These are phyloP conservation scores for Euwallacea similis DNA, from an alignment of 1,140 invertebrate species.

Conservation along the genomic window DNA sequence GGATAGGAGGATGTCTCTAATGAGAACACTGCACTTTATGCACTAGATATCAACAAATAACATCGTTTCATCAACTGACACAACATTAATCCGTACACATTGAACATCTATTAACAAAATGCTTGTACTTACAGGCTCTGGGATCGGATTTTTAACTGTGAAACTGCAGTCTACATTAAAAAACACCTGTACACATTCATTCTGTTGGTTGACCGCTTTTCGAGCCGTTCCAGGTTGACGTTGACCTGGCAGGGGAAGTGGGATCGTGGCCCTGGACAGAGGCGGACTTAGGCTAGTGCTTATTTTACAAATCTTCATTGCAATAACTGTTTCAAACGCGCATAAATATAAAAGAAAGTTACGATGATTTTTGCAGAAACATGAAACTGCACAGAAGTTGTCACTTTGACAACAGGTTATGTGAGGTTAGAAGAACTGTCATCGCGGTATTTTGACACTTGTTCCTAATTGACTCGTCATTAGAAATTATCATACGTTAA, in stretches of 20 bases:
- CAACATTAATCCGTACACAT: conserved; percentile 43
- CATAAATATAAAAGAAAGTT: not conserved
- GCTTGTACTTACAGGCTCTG: conserved; percentile 22
- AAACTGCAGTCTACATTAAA: conserved; percentile 51
- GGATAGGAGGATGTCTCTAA: conserved; percentile 47
- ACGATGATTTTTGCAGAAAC: not conserved
- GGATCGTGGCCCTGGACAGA: conserved; percentile 48
- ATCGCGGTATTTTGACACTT: no score
- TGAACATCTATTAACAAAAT: conserved; percentile 8
- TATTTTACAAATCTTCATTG: not conserved
- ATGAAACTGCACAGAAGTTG: not conserved
- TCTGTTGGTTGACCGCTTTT: conserved; percentile 53
- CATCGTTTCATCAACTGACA: conserved; percentile 36
- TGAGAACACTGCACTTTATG: conserved; percentile 49
- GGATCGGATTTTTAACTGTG: conserved; percentile 28
- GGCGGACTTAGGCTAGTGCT: conserved; percentile 29
- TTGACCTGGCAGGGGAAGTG: conserved; percentile 53
- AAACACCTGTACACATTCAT: conserved; percentile 51
- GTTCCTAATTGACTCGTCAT: no score
- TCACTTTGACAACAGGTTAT: not conserved
- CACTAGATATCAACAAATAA: conserved; percentile 52
- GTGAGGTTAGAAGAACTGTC: no score
- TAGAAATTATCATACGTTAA: no score
- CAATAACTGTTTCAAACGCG: not conserved
- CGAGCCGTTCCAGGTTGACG: conserved; percentile 51